Percentiles rank a stretch among this genome's conserved stretches.
phyloP scores from a whole-genome alignment of 2,888 invertebrate species.

The Drosophila merina region DNA sequence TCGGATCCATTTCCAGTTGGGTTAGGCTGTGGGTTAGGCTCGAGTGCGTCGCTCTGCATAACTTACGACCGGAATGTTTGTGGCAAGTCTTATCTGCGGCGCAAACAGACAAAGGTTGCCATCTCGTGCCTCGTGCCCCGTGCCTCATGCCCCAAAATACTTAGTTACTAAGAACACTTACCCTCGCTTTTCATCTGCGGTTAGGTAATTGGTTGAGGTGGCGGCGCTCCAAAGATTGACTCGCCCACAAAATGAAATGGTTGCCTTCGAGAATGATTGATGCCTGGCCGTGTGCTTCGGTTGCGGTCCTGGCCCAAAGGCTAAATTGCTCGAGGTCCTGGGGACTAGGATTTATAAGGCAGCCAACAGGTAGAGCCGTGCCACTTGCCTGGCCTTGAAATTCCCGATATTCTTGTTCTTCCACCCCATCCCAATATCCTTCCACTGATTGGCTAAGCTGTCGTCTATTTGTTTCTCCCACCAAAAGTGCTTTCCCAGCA shows the following conservation, averaged over 20 bases:
- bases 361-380: constrained; percentile 56
- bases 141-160: not conserved
- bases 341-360: constrained; percentile 46
- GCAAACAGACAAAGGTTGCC: constrained; percentile 49
- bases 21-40: constrained; percentile 63
- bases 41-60: constrained; percentile 68
- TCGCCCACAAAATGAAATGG: constrained; percentile 68
- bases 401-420: not conserved
- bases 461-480: not conserved
- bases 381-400: constrained; percentile 13
- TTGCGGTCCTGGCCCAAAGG: constrained; percentile 51
- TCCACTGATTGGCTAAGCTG: constrained; percentile 24
- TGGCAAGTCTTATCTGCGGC: constrained; percentile 45
- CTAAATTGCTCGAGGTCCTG: constrained; percentile 56
- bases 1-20: constrained; percentile 35
- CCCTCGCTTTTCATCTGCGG: constrained; percentile 30
- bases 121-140: not conserved
- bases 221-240: constrained; percentile 64
- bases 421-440: not conserved
- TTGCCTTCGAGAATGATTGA: constrained; percentile 46
- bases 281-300: constrained; percentile 12
- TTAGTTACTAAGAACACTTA: not conserved
- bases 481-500: constrained; percentile 10
- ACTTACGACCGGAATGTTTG: constrained; percentile 50
- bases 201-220: constrained; percentile 65